Base-by-base conservation (phyloP, 35 echinoderm and acorn worm genomes). In the Patiria miniata region DNA sequence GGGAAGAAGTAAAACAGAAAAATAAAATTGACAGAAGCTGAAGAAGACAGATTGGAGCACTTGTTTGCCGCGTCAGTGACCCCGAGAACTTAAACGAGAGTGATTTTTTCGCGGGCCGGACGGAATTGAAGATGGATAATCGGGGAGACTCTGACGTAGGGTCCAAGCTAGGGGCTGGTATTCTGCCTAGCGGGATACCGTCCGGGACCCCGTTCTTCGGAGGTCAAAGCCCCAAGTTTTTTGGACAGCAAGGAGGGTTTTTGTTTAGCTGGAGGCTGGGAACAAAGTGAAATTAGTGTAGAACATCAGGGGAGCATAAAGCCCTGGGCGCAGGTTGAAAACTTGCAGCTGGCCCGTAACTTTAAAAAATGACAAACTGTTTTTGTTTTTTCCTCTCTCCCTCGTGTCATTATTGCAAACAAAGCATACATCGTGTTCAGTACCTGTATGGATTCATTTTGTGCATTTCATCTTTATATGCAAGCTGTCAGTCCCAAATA, bases 231-330 rank as follows among this genome's bases (percentile, higher is more conserved):
- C 65, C 65, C 34, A 10, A 30, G 65, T 6, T 18, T 73, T 73
- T 73, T 14, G 34, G 26, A 22, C 10, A 23, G 26, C n/a, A 34
- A 73, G 26, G 65, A 23, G 26, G 21, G 58, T 14, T 73, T 28
- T 26, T 73, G 65, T 73, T 61, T 61, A 22, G 34, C 26, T 23
- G 14, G 65, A 34, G 34, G 65, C 26, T 23, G 23, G 29, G 65
- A 23, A 73, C 26, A 10, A 22, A 73, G 19, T 73, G 65, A 30
- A 73, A 73, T 73, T 73, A 73, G 65, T 73, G 65, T 73, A 32
- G 65, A 73, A 73, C 65, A 73, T 73, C 34, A 14, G 65, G 42
- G 65, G 65, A 73, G 65, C 26, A 30, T 10, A 73, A 73, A 23
- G 26, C 26, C 26, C 34, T 26, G 58, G 65, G 65, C 65, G 29